Percentiles rank a stretch among this genome's conserved stretches.
phyloP scores from a whole-genome alignment of 64 coral and sea anemone genomes.

The Cladopsammia gracilis region DNA sequence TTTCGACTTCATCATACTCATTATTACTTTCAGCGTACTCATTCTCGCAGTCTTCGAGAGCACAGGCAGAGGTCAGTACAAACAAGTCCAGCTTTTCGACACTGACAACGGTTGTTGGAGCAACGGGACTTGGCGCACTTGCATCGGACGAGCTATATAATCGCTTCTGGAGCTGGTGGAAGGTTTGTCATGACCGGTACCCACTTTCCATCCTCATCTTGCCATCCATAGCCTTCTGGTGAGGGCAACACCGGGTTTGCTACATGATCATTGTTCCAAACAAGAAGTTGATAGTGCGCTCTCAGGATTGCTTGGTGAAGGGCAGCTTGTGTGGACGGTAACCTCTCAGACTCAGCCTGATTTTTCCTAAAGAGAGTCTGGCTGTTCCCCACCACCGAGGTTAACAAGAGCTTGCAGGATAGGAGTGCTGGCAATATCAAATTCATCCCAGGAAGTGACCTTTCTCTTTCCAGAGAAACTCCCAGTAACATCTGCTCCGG shows the following conservation, averaged over 20 bases:
- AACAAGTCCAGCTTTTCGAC: constrained; percentile 47
- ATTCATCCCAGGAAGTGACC: too few relatives aligned
- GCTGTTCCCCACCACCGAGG: constrained; percentile 1
- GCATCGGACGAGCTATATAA: constrained; percentile 60
- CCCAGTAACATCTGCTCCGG: too few relatives aligned
- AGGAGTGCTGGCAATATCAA: neutral
- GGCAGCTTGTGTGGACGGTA: too few relatives aligned
- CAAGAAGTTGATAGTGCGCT: too few relatives aligned
- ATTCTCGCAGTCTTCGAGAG: too few relatives aligned
- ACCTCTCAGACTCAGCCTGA: too few relatives aligned
- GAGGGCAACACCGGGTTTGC: constrained; percentile 56
- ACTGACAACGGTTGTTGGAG: constrained; percentile 64
- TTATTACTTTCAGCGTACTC: too few relatives aligned
- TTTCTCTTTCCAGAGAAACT: too few relatives aligned
- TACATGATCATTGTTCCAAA: constrained; percentile 64
- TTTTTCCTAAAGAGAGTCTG: too few relatives aligned
- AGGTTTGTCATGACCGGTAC: constrained; percentile 55
- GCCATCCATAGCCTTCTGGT: constrained; percentile 71
- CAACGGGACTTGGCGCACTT: constrained; percentile 63
- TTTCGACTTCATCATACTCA: too few relatives aligned
- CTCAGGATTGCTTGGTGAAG: too few relatives aligned
- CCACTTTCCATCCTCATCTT: constrained; percentile 47
- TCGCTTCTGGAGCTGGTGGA: constrained; percentile 67
- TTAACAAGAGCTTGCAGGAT: constrained; percentile 3
- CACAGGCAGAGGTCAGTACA: constrained; percentile 62